Conservation (phyloP, 2,797 vertebrate genomes). For the Valencia hispanica region DNA sequence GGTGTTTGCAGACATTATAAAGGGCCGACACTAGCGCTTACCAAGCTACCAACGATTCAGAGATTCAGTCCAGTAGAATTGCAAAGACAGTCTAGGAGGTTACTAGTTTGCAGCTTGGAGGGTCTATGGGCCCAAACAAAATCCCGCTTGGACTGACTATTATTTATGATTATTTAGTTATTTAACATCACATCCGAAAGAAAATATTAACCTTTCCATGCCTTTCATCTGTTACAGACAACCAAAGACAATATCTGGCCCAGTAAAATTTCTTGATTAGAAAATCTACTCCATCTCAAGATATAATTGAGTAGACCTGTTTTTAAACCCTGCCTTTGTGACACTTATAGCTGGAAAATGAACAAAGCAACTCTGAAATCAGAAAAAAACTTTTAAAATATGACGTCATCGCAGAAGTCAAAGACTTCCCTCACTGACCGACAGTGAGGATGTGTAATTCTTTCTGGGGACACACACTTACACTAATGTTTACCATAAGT, state of each 20-base stretch:
- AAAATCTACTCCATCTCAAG: neutral
- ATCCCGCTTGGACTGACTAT: no score
- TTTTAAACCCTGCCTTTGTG: neutral
- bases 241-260: neutral
- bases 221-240: neutral
- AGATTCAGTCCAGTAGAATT: no score
- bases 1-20: no score
- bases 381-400: constrained; percentile 7
- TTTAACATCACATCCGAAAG: neutral
- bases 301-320: neutral
- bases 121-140: no score
- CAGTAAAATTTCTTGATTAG: neutral
- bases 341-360: neutral
- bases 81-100: no score
- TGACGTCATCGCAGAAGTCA: constrained; percentile 6
- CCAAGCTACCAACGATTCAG: no score
- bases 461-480: neutral
- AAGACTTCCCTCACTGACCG: neutral
- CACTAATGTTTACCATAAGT: neutral
- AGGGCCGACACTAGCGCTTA: no score
- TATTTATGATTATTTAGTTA: no score
- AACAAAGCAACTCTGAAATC: neutral
- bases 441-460: constrained; percentile 8
- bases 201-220: neutral
- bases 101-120: no score